Percentiles rank a stretch among this genome's conserved stretches.
Conservation (phyloP, 2,113 vertebrate genomes). For the Pseudonaja textilis region DNA sequence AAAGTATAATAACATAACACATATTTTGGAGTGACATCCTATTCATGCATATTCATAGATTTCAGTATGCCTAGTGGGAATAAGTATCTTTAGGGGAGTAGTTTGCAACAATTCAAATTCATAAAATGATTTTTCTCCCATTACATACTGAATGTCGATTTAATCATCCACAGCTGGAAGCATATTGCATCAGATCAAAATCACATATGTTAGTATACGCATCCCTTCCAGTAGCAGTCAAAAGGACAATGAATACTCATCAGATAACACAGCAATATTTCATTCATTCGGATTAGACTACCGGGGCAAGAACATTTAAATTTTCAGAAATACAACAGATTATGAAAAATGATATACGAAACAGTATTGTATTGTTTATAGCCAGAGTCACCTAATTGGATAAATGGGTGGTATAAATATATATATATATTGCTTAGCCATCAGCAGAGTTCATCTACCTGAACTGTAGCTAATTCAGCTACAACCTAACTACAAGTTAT, state of each 20-base stretch:
- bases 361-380: neutral
- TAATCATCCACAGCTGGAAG: neutral
- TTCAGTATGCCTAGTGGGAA: neutral
- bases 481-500: neutral
- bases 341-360: neutral
- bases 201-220: neutral
- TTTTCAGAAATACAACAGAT: neutral
- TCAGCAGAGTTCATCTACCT: neutral
- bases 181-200: neutral
- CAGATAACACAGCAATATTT: neutral
- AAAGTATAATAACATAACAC: constrained; percentile 41
- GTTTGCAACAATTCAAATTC: neutral
- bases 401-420: neutral
- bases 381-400: neutral
- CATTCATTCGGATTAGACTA: neutral
- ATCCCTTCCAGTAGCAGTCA: neutral
- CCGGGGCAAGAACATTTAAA: neutral
- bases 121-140: neutral
- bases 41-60: neutral
- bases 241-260: neutral
- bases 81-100: neutral
- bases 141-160: neutral
- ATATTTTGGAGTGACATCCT: neutral
- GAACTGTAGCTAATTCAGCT: neutral
- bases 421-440: neutral